A percentile compares a stretch with the other conserved stretches of the same genome.
These are phyloP conservation scores for Pherbina coryleti DNA, from an alignment of 2,888 invertebrate species.

Conservation along the genomic window DNA sequence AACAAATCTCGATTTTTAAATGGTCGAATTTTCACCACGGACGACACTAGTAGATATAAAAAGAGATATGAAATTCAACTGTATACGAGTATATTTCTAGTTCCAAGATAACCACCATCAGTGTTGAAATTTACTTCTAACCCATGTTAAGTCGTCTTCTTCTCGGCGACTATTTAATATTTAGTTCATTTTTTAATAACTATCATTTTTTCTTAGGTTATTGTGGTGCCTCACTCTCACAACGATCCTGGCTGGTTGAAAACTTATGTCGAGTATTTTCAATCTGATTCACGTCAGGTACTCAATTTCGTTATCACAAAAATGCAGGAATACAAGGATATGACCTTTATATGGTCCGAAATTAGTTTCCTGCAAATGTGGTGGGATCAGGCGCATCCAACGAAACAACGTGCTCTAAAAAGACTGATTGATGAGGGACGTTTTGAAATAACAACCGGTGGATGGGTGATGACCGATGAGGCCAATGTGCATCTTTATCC, in stretches of 20 bases:
- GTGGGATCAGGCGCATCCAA: conserved; percentile 93
- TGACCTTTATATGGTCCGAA: conserved; percentile 97
- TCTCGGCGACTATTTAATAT: no score
- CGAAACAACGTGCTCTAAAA: conserved; percentile 83
- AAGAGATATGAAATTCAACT: no score
- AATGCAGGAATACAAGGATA: conserved; percentile 86
- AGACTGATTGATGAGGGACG: conserved; percentile 85
- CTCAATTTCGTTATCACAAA: conserved; percentile 90
- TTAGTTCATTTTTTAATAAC: neutral
- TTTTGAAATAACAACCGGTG: conserved; percentile 91
- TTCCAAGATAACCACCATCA: no score
- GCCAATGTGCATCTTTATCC: conserved; percentile 90
- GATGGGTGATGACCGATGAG: conserved; percentile 98
- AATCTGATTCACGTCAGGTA: conserved; percentile 88
- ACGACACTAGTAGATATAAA: no score
- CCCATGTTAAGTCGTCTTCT: no score
- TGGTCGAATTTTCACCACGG: no score
- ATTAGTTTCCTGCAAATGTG: conserved; percentile 89
- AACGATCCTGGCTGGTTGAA: conserved; percentile 98
- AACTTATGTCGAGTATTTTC: conserved; percentile 95
- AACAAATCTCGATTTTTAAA: no score
- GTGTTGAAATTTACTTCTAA: no score
- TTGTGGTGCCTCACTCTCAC: conserved; percentile 94
- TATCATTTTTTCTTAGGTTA: conserved; percentile 74
- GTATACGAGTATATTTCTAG: no score